Conservation (phyloP, 2,888 invertebrate genomes). For the Reticulitermes lucifugus region DNA sequence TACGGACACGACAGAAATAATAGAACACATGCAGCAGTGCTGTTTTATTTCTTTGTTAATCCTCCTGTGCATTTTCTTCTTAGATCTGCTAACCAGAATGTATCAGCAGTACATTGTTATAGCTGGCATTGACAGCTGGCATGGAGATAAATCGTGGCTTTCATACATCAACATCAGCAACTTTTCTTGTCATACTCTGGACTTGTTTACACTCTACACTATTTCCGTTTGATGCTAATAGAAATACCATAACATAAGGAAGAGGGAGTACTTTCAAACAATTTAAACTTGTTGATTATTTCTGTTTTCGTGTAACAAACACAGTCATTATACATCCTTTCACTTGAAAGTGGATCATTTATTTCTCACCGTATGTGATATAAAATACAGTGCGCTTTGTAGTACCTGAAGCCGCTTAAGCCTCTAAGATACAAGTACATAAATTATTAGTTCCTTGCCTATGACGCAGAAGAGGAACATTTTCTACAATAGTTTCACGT, state of each 20-base stretch:
- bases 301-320: neutral
- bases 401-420: neutral
- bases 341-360: conserved; percentile 15
- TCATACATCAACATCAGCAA: conserved; percentile 33
- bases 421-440: neutral
- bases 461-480: neutral
- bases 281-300: neutral
- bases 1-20: conserved; percentile 22
- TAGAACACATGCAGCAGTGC: conserved; percentile 25
- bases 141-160: conserved; percentile 15
- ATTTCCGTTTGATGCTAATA: conserved; percentile 29
- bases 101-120: conserved; percentile 11
- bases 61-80: neutral
- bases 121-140: conserved; percentile 34
- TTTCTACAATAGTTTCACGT: neutral
- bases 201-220: neutral
- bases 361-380: conserved; percentile 18
- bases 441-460: neutral
- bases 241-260: neutral
- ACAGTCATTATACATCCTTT: neutral
- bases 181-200: conserved; percentile 33
- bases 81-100: conserved; percentile 18
- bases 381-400: neutral
- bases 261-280: neutral
- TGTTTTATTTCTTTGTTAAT: conserved; percentile 12